Percentiles rank a stretch among this genome's conserved stretches.
Evolutionary conservation across 2,797 vertebrate species (phyloP).

Genomic region (Lacerta viridis): DNA sequence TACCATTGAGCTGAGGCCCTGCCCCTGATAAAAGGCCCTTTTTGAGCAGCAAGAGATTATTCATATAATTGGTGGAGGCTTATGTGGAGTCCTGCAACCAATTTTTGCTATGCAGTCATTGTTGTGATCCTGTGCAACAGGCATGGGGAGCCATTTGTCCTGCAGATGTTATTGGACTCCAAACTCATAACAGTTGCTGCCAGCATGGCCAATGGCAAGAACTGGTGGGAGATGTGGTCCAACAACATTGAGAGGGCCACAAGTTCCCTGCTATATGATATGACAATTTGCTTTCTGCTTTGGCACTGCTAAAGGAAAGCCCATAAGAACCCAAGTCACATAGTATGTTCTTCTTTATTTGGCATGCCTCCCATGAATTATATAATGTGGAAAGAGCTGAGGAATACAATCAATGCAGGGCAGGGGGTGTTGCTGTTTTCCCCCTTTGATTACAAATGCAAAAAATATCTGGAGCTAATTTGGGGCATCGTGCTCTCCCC

Average conservation of each 20-base stretch:
- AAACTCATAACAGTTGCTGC: too few species aligned
- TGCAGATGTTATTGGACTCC: too few species aligned
- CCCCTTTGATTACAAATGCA: conserved; percentile 46
- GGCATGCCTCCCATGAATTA: neutral
- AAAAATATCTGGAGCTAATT: conserved; percentile 48
- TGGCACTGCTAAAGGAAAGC: conserved; percentile 18
- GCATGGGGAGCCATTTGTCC: neutral
- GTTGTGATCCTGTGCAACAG: neutral
- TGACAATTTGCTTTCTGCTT: conserved; percentile 6
- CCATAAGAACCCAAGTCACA: conserved; percentile 1
- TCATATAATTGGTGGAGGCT: neutral
- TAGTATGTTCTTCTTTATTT: conserved; percentile 14
- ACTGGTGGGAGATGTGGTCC: too few species aligned
- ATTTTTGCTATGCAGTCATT: neutral
- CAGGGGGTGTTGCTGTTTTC: neutral
- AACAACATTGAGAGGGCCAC: too few species aligned
- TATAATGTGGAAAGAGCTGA: neutral
- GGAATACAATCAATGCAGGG: neutral
- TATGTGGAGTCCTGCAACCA: too few species aligned
- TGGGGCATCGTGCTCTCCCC: conserved; percentile 62
- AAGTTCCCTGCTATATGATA: neutral
- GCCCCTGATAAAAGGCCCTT: conserved; percentile 6
- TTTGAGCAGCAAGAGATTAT: neutral
- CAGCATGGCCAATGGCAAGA: too few species aligned
- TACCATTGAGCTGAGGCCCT: too few species aligned